Evolutionary conservation across 2,113 vertebrate genomes (phyloP), one percentile per base, ranked within the genome.

Genomic region (Pluvianellus socialis): DNA sequence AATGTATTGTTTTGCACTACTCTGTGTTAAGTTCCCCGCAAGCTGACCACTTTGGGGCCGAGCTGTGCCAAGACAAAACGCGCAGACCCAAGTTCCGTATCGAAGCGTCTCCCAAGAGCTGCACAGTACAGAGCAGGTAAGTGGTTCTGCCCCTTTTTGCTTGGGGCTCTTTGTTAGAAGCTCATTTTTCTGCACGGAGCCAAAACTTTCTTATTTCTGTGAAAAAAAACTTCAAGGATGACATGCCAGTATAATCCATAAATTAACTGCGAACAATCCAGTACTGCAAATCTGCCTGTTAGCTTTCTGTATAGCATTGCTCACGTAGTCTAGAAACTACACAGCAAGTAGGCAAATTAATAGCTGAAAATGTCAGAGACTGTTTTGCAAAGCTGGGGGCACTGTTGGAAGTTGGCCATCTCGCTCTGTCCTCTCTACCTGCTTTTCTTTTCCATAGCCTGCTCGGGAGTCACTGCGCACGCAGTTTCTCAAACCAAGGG

Each of bases 1-100:
- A 98, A 98, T 98, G 98, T 99, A 99, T 99, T 99, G 99, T 99
- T 99, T 99, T 99, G 99, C 99, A 99, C 99, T 99, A 99, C 91
- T 86, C 65, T 88, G 91, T 65, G 85, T 95, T 86, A 75, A 47
- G 35, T 30, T 92, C 72, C 80, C 93, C 97, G 77, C 63, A 47
- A 81, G 83, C n/a, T 0, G 1, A 35, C 23, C 44, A 58, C 56
- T 55, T 26, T 14, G 58, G 77, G 80, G 66, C 76, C 8, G 4
- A 56, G 73, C 50, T 22, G 15, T 14, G 38, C 62, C 24, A 22
- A 19, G 47, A 33, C 14, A 27, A n/a, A 33, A 42, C 13, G 0
- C 5, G 9, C 42, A 35, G 56, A 19, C 75, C 23, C 6, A 21
- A 52, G 35, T 32, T 47, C 7, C 14, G 49, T 20, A 27, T 30